These are phyloP conservation scores for Melanotaenia boesemani DNA, from an alignment of 2,797 vertebrate species.

Conservation along the genomic window DNA sequence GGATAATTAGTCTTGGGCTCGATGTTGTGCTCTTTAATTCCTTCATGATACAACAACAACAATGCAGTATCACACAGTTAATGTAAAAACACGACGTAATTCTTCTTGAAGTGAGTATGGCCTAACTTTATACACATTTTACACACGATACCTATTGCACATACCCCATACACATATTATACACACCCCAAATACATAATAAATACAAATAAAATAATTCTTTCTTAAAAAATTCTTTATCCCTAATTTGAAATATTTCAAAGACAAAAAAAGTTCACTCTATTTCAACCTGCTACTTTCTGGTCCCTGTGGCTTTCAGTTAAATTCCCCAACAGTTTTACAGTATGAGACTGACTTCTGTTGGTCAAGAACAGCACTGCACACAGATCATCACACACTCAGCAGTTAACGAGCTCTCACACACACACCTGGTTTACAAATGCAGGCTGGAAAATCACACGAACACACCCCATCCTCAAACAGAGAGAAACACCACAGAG, in stretches of 20 bases:
- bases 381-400: slow-evolving; percentile 13
- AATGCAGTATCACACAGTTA: not conserved
- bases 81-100: too few relatives aligned
- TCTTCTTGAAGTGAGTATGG: not conserved
- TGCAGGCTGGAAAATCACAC: slow-evolving; percentile 7
- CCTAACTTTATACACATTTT: not conserved
- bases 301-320: not conserved
- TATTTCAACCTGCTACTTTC: not conserved
- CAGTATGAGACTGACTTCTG: slow-evolving; percentile 73
- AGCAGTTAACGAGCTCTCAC: slow-evolving; percentile 17
- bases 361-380: slow-evolving; percentile 51
- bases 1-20: too few relatives aligned
- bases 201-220: not conserved
- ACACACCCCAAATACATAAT: not conserved
- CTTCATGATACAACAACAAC: not conserved
- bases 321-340: slow-evolving; percentile 9
- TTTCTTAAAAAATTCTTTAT: not conserved
- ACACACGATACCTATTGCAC: not conserved
- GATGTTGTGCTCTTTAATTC: too few relatives aligned
- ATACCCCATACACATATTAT: not conserved
- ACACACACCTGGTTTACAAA: slow-evolving; percentile 27
- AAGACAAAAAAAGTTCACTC: not conserved
- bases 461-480: slow-evolving; percentile 10
- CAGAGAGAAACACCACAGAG: slow-evolving; percentile 13
- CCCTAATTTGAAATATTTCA: not conserved